Evolutionary conservation across 2,113 vertebrate genomes (phyloP).

Genomic region (Blennius ocellaris): DNA sequence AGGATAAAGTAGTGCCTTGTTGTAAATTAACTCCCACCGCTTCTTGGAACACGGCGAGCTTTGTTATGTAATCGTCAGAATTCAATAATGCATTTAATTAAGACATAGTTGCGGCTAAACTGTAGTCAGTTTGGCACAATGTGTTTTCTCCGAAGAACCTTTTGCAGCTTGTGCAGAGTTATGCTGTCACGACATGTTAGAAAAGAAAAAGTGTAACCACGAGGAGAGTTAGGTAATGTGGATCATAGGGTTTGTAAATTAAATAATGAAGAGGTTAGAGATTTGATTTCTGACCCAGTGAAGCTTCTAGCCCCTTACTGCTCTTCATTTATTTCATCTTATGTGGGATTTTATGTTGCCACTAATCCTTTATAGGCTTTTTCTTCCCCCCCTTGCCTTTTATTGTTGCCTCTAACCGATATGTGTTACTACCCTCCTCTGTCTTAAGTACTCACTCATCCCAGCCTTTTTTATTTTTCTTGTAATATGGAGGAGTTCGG

Average conservation of each 20-base stretch:
- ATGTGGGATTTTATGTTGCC: not conserved
- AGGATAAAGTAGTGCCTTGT: conserved; percentile 11
- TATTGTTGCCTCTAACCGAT: not conserved
- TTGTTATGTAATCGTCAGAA: conserved; percentile 60
- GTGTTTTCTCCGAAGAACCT: conserved; percentile 10
- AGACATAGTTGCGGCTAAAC: conserved; percentile 27
- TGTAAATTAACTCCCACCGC: conserved; percentile 55
- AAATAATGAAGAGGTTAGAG: not conserved
- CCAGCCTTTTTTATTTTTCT: conserved; percentile 2
- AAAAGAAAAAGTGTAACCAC: not conserved
- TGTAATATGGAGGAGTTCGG: conserved; percentile 42
- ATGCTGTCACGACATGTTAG: not conserved
- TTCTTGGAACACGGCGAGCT: conserved; percentile 37
- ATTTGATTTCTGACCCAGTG: not conserved
- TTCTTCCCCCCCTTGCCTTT: conserved; percentile 28
- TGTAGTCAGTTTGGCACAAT: conserved; percentile 29
- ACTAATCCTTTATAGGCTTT: conserved; percentile 32
- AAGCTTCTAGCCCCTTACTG: not conserved
- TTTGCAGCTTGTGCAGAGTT: not conserved
- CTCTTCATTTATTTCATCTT: not conserved
- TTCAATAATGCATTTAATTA: conserved; percentile 66
- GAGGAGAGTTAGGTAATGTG: conserved; percentile 5
- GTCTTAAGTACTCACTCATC: conserved; percentile 19
- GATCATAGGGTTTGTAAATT: conserved; percentile 20
- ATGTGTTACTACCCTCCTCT: conserved; percentile 16